A percentile compares a stretch with the other conserved stretches of the same genome.
These are phyloP conservation scores for Gambusia affinis DNA, from an alignment of 2,113 vertebrate species.

Conservation along the genomic window DNA sequence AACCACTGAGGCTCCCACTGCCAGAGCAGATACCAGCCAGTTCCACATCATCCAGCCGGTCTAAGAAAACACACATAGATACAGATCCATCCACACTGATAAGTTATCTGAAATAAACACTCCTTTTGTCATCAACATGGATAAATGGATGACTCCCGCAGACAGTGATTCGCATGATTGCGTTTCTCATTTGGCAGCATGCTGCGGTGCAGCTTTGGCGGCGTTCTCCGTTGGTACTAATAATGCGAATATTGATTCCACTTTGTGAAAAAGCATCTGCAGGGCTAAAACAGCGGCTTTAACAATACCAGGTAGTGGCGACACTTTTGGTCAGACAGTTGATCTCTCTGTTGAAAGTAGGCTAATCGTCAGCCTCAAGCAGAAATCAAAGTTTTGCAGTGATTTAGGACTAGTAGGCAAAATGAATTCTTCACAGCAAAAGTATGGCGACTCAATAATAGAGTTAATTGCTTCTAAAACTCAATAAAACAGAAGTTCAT, in stretches of 20 bases:
- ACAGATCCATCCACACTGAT: conserved; percentile 9
- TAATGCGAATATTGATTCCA: neutral
- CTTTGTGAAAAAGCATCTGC: conserved; percentile 7
- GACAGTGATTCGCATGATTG: conserved; percentile 29
- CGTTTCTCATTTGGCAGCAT: conserved; percentile 19
- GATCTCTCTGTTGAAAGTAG: neutral
- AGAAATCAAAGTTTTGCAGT: neutral
- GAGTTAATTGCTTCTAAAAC: neutral
- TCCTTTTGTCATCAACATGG: conserved; percentile 27
- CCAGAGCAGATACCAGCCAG: conserved; percentile 90
- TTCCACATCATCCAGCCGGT: conserved; percentile 99
- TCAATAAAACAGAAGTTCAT: neutral
- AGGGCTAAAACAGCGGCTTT: neutral
- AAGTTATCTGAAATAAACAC: conserved; percentile 42
- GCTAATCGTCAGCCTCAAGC: neutral
- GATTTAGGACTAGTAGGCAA: neutral
- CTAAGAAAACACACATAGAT: conserved; percentile 68
- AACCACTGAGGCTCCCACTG: conserved; percentile 90
- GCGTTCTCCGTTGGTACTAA: neutral
- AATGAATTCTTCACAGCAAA: neutral
- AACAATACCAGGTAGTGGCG: neutral
- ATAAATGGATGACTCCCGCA: conserved; percentile 26
- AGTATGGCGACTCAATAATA: neutral
- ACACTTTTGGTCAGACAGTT: neutral
- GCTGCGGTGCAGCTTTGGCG: conserved; percentile 19